phyloP scores from a whole-genome alignment of 2,888 invertebrate species.

The Oegoconia quadripuncta region DNA sequence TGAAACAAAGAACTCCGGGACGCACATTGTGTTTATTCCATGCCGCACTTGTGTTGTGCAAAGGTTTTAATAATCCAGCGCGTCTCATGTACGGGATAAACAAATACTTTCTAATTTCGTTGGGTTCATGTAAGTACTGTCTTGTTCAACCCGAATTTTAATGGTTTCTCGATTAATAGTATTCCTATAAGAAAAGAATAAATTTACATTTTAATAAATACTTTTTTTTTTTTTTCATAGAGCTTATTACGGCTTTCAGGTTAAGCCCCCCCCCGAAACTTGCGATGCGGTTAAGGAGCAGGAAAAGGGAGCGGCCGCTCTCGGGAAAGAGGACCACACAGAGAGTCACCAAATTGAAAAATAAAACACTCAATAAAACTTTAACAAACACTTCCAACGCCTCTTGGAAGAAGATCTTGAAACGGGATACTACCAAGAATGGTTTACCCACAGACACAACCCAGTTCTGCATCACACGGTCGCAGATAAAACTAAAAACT shows the following conservation, averaged over 20 bases:
- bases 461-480: slow-evolving; percentile 55
- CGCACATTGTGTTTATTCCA: slow-evolving; percentile 23
- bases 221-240: slow-evolving; percentile 1
- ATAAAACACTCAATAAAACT: slow-evolving; percentile 42
- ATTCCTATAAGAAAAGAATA: background rate
- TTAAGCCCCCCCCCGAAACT: slow-evolving; percentile 42
- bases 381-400: slow-evolving; percentile 40
- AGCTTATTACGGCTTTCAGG: slow-evolving; percentile 42
- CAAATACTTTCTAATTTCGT: slow-evolving; percentile 44
- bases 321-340: slow-evolving; percentile 52
- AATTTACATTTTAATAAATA: background rate
- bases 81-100: slow-evolving; percentile 36
- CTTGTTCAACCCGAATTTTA: background rate
- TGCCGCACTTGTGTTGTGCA: slow-evolving; percentile 25
- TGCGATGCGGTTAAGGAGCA: slow-evolving; percentile 84
- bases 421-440: slow-evolving; percentile 55
- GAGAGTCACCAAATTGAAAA: slow-evolving; percentile 48
- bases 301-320: slow-evolving; percentile 80
- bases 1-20: slow-evolving; percentile 38
- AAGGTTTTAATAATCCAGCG: slow-evolving; percentile 29
- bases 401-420: slow-evolving; percentile 60
- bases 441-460: slow-evolving; percentile 40
- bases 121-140: slow-evolving; percentile 63
- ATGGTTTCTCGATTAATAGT: background rate
- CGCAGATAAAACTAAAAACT: slow-evolving; percentile 56